These are phyloP conservation scores for Acromyrmex charruanus DNA, from an alignment of 1,140 invertebrate genomes.

Conservation along the genomic window DNA sequence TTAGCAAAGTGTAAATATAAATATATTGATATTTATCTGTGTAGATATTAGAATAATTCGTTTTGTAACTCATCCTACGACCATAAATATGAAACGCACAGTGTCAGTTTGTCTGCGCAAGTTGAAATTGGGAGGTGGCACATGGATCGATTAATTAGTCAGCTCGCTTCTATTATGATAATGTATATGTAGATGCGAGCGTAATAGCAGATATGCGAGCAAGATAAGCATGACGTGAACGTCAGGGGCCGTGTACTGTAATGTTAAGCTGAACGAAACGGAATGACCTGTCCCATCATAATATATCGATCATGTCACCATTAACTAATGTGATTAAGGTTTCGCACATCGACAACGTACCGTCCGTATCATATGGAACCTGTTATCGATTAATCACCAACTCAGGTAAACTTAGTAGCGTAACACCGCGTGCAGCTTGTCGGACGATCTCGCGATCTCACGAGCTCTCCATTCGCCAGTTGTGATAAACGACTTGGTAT, in stretches of 20 bases:
- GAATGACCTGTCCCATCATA: constrained; percentile 50
- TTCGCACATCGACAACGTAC: constrained; percentile 51
- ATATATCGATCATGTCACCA: constrained; percentile 53
- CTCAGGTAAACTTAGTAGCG: constrained; percentile 54
- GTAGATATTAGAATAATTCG: not conserved
- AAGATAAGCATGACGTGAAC: constrained; percentile 59
- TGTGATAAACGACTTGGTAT: constrained; percentile 46
- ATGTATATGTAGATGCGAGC: constrained; percentile 46
- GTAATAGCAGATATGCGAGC: constrained; percentile 37
- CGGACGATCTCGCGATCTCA: constrained; percentile 54
- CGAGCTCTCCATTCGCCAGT: constrained; percentile 35
- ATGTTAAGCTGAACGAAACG: constrained; percentile 60
- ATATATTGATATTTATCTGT: not conserved
- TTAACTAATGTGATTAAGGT: constrained; percentile 52
- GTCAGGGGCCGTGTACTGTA: not conserved
- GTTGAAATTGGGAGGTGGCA: constrained; percentile 34
- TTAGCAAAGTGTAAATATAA: constrained; percentile 7
- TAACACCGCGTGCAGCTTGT: constrained; percentile 29
- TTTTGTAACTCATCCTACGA: not conserved
- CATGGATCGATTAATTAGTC: constrained; percentile 59
- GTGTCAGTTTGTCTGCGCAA: constrained; percentile 1
- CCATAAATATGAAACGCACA: constrained; percentile 30
- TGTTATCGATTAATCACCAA: constrained; percentile 73
- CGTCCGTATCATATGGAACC: constrained; percentile 30
- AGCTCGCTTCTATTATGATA: constrained; percentile 51